A percentile compares a stretch with the other conserved stretches of the same genome.
These are phyloP conservation scores for Lasioglossum vierecki DNA, from an alignment of 2,888 invertebrate species.

Conservation along the genomic window DNA sequence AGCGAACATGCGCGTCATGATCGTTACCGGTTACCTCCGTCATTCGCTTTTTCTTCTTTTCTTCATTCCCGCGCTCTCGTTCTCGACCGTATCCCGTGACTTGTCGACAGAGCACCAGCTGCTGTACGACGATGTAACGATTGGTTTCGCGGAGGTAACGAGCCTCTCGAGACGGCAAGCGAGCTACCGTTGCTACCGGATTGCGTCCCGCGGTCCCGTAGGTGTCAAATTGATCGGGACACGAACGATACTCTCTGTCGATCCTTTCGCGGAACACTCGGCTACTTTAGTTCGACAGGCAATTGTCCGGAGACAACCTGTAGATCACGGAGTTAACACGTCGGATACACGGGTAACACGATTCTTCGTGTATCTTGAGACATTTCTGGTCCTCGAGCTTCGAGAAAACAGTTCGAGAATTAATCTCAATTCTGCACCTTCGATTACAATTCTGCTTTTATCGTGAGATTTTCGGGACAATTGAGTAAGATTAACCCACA, in stretches of 20 bases:
- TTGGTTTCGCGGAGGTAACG: neutral
- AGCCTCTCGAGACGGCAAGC: neutral
- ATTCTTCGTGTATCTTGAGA: too few species aligned
- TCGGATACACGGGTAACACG: too few species aligned
- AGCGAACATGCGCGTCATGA: constrained; percentile 6
- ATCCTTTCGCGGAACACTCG: too few species aligned
- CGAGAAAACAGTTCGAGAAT: too few species aligned
- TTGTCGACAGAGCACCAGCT: neutral
- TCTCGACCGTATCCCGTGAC: neutral
- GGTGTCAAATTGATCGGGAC: neutral
- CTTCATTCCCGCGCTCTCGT: neutral
- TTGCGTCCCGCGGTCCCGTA: neutral
- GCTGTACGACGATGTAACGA: constrained; percentile 1
- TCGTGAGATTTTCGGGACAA: too few species aligned
- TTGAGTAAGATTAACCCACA: too few species aligned
- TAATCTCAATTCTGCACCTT: too few species aligned
- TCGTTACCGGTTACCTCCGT: constrained; percentile 1
- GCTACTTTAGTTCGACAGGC: too few species aligned
- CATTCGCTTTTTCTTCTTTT: neutral
- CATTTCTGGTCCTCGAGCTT: too few species aligned
- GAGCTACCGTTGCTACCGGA: neutral
- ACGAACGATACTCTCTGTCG: neutral
- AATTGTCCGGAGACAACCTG: too few species aligned
- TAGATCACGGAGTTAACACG: too few species aligned
- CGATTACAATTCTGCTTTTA: too few species aligned